Evolutionary conservation across 1,140 invertebrate species (phyloP), one percentile per base, ranked within the genome.

Genomic region (Eciton burchellii): DNA sequence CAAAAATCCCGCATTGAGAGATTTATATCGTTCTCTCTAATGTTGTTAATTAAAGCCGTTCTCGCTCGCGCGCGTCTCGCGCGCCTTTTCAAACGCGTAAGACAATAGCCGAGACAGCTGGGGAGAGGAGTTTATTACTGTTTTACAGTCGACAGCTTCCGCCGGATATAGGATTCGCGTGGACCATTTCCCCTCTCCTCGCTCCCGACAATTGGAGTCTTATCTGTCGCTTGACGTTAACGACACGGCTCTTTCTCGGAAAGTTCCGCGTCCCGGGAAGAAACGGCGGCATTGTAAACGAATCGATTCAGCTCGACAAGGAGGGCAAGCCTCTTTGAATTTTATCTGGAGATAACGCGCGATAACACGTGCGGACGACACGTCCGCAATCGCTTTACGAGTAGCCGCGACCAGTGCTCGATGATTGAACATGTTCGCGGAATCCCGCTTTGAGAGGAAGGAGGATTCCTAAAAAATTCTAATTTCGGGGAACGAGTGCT

Each of bases 181-280:
- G 12, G 49, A 24, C 65, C 41, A 35, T n/a, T 24, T 24, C 29
- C 68, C 83, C 29, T 56, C 52, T 65, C 56, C 65, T 68, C 76
- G 29, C 11, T 52, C 49, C 47, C 24, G 45, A 56, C 68, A 85
- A 76, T 82, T 84, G 83, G n/a, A 81, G 82, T 85, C 70, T 85
- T 84, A 85, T 82, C 77, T 54, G 49, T n/a, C 21, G 70, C 47
- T 14, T 49, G 24, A 12, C 52, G 52, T 86, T 73, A 84, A 86
- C 49, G 56, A 86, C 41, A 45, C 21, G 14, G 16, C 11, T 66
- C 26, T 41, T 29, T n/a, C 16, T 35, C 35, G 35, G 11, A 45
- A 47, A 47, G 56, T 16, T 52, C 41, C 14, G 14, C 19, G 1
- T 52, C 6, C 14, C n/a, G 14, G 3, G 21, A 76, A 65, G 21